Evolutionary conservation across 2,888 invertebrate species (phyloP), one percentile per base, ranked within the genome.

Genomic region (Agriopis aurantiaria): DNA sequence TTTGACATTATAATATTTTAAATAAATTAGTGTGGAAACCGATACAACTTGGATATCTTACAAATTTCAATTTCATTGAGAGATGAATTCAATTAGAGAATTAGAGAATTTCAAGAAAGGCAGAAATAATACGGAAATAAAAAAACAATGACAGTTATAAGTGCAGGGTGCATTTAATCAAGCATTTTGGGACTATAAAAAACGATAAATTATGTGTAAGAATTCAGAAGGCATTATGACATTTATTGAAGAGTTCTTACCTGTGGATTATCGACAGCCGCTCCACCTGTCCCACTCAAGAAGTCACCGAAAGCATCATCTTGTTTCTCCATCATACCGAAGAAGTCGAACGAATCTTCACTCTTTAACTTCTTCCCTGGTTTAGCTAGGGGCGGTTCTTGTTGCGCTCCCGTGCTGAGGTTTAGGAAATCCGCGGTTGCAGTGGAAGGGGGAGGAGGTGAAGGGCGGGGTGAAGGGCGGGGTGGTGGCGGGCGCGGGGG

Each of bases 321-420:
- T 55, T 80, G 88, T 89, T 95, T 97, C 96, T 86, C 93, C 93
- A 90, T 89, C 89, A 93, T 88, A n/a, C 94, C 93, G 73, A 95
- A 95, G 86, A 95, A 93, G 72, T 97, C 97, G 55, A 96, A 95
- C 0, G 96, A 95, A 82, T 95, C 96, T 43, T 89, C 89, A 69
- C 79, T 88, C 75, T 90, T 89, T 23, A 92, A 66, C 65, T 91
- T 90, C 65, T 82, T 86, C 68, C 86, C 87, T 0, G 72, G 45
- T 55, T 77, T 71, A 8, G 33, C 33, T 33, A 0, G 33, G 33
- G 61, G 14, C 80, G 8, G 78, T 66, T 65, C 82, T 73, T 61
- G 75, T 0, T 73, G 71, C 17, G 77, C 61, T 12, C 33, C 78
- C 71, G n/a, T 75, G 71, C 0, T 80, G 57, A 93, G 74, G 77